These are phyloP conservation scores for Ommatoiulus sabulosus DNA, from an alignment of 2,888 invertebrate species.

Conservation along the genomic window DNA sequence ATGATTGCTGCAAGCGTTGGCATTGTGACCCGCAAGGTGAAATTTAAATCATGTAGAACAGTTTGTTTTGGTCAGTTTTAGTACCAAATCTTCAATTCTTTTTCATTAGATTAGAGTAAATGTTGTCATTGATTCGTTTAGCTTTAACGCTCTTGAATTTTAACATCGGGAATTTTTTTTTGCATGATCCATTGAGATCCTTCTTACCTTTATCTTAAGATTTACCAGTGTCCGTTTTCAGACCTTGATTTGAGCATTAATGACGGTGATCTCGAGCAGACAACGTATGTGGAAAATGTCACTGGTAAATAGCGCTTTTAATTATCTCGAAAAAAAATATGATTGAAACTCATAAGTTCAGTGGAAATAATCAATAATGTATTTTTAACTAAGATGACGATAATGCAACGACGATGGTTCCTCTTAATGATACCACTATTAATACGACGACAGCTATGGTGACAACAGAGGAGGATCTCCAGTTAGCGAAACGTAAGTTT, in stretches of 20 bases:
- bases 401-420: background rate
- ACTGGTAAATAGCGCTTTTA: background rate
- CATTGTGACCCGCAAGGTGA: slow-evolving; percentile 55
- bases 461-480: slow-evolving; percentile 5
- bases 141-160: too few relatives aligned
- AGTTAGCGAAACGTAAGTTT: slow-evolving; percentile 27
- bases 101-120: too few relatives aligned
- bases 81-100: background rate
- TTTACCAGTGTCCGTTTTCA: background rate
- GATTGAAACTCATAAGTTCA: too few relatives aligned
- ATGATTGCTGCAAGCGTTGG: slow-evolving; percentile 90
- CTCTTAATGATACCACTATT: background rate
- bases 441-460: background rate
- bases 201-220: too few relatives aligned
- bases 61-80: background rate
- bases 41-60: background rate
- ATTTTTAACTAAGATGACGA: background rate
- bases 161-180: background rate
- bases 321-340: too few relatives aligned
- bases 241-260: background rate
- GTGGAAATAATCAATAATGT: background rate
- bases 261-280: background rate
- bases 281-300: background rate
- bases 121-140: too few relatives aligned
- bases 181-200: too few relatives aligned